phyloP scores from a whole-genome alignment of 2,797 vertebrate genomes.

The Geotrypetes seraphini region DNA sequence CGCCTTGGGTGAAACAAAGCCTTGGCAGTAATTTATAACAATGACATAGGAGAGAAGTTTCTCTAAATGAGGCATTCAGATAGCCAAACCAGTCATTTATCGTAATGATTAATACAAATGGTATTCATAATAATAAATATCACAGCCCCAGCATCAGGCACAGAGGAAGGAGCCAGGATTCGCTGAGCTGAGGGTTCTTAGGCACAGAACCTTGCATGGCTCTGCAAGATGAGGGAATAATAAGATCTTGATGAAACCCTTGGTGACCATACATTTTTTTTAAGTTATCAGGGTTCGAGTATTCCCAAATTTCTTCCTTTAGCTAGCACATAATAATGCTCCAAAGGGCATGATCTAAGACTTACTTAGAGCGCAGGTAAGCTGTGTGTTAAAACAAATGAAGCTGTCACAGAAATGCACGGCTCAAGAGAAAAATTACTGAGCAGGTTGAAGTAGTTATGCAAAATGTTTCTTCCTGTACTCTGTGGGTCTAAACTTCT shows the following conservation, averaged over 20 bases:
- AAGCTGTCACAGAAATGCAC: constrained; percentile 69
- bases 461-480: constrained; percentile 43
- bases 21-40: constrained; percentile 97
- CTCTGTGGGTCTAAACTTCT: constrained; percentile 49
- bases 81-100: constrained; percentile 98
- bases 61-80: constrained; percentile 99
- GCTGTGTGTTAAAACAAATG: constrained; percentile 71
- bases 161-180: constrained; percentile 40
- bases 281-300: constrained; percentile 38
- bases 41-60: constrained; percentile 96
- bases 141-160: constrained; percentile 54
- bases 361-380: constrained; percentile 41
- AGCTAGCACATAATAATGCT: constrained; percentile 43
- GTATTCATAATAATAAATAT: constrained; percentile 99
- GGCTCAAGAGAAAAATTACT: constrained; percentile 66
- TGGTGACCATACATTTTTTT: constrained; percentile 42
- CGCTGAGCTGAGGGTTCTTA: constrained; percentile 43
- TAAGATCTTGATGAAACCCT: constrained; percentile 30
- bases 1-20: constrained; percentile 86
- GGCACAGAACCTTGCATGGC: neutral
- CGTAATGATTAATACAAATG: constrained; percentile 99
- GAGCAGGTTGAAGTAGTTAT: constrained; percentile 53
- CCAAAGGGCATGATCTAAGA: constrained; percentile 58
- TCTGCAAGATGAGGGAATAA: constrained; percentile 35
- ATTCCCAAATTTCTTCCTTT: constrained; percentile 47